Conservation (phyloP, 2,113 vertebrate species). For the Heterotilapia buettikoferi region DNA sequence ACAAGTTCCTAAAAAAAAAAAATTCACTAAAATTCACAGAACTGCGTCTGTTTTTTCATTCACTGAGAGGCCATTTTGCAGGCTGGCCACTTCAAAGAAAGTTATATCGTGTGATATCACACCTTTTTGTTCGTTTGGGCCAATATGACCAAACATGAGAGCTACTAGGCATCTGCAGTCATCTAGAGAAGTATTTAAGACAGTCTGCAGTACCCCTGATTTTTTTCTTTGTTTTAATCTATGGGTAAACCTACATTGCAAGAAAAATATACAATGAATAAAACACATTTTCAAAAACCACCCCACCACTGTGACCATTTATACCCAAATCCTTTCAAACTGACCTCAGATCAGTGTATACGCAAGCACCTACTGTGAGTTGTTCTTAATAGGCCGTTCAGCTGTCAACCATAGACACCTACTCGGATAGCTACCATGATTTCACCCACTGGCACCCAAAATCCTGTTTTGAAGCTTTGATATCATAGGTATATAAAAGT, state of each 20-base stretch:
- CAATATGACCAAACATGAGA: background rate
- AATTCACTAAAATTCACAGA: background rate
- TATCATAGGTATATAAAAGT: background rate
- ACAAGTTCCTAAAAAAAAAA: background rate
- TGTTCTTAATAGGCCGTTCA: background rate
- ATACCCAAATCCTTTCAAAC: background rate
- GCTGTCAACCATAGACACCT: background rate
- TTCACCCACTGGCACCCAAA: background rate
- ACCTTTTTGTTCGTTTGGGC: background rate
- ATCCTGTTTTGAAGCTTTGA: background rate
- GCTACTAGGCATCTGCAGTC: background rate
- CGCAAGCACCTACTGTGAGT: background rate
- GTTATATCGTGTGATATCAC: background rate
- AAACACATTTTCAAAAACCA: background rate
- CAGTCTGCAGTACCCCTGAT: background rate
- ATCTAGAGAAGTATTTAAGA: background rate
- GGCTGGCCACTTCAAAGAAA: background rate
- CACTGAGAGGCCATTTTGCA: background rate
- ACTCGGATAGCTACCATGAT: background rate
- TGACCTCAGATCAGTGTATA: background rate
- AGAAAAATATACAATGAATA: background rate
- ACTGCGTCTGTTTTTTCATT: background rate
- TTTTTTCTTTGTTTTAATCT: background rate
- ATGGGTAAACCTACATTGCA: background rate
- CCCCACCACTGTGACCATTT: background rate